Percentiles rank a stretch among this genome's conserved stretches.
Evolutionary conservation across 1,140 invertebrate species (phyloP).

Genomic region (Tigriopus japonicus): DNA sequence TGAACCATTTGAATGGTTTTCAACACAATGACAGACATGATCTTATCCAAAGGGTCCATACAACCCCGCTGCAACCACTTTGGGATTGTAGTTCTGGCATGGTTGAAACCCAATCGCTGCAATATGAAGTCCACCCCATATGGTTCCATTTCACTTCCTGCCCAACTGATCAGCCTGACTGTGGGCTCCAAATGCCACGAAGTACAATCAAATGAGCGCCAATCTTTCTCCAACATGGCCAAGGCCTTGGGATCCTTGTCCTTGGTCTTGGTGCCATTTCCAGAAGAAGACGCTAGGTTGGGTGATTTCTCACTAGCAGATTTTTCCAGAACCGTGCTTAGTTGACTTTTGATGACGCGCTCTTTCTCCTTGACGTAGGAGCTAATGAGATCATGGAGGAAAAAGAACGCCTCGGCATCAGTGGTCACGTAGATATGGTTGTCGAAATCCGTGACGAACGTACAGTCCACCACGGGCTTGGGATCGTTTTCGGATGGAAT

Average conservation of each 20-base stretch:
- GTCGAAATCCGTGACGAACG: slow-evolving; percentile 83
- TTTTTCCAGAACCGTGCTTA: slow-evolving; percentile 37
- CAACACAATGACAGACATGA: slow-evolving; percentile 34
- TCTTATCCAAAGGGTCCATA: slow-evolving; percentile 83
- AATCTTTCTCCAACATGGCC: slow-evolving; percentile 47
- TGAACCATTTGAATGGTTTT: slow-evolving; percentile 23
- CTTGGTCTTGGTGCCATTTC: slow-evolving; percentile 5
- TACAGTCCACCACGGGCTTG: slow-evolving; percentile 78
- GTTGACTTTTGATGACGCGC: slow-evolving; percentile 25
- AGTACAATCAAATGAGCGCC: slow-evolving; percentile 78
- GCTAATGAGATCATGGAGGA: slow-evolving; percentile 86
- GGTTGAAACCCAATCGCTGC: slow-evolving; percentile 86
- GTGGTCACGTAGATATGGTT: slow-evolving; percentile 96
- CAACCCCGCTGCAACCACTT: slow-evolving; percentile 97
- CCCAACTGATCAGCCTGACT: slow-evolving; percentile 54
- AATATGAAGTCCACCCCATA: slow-evolving; percentile 94
- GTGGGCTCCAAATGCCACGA: slow-evolving; percentile 96
- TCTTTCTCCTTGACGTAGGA: slow-evolving; percentile 86
- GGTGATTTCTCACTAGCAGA: not conserved
- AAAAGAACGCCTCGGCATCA: slow-evolving; percentile 92
- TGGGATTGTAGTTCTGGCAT: slow-evolving; percentile 91
- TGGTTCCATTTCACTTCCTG: slow-evolving; percentile 84
- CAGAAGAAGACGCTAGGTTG: slow-evolving; percentile 7
- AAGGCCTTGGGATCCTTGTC: not conserved
- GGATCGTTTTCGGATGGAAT: slow-evolving; percentile 33